These are phyloP conservation scores for Dascillus cervinus DNA, from an alignment of 2,888 invertebrate genomes.

Conservation along the genomic window DNA sequence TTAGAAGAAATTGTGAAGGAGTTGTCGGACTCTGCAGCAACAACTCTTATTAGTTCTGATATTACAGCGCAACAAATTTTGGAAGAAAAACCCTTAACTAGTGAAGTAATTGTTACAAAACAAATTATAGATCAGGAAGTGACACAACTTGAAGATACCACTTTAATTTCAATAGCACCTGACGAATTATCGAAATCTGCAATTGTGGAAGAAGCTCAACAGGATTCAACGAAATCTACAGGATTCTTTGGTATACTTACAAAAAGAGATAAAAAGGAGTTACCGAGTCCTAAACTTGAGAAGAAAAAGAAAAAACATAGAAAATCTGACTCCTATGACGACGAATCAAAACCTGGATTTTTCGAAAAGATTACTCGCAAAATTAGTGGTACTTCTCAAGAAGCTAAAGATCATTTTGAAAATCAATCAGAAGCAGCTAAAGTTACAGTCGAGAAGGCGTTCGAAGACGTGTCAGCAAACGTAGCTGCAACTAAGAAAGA, in stretches of 20 bases:
- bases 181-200: slow-evolving; percentile 2
- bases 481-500: slow-evolving; percentile 1
- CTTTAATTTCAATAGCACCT: not conserved
- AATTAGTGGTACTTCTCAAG: slow-evolving; percentile 4
- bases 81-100: no score
- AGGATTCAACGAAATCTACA: slow-evolving; percentile 4
- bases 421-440: not conserved
- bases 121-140: slow-evolving; percentile 10
- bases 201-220: slow-evolving; percentile 1
- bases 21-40: slow-evolving; percentile 7
- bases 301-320: slow-evolving; percentile 7
- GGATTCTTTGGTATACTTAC: slow-evolving; percentile 10
- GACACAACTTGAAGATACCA: slow-evolving; percentile 12
- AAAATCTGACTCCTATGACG: slow-evolving; percentile 1
- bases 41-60: no score
- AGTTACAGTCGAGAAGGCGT: not conserved
- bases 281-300: slow-evolving; percentile 7
- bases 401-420: no score
- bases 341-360: slow-evolving; percentile 6
- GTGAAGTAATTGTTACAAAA: not conserved
- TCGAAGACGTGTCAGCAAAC: no score
- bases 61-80: no score
- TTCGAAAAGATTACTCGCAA: slow-evolving; percentile 13
- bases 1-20: slow-evolving; percentile 2
- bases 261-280: slow-evolving; percentile 9